These are phyloP conservation scores for Carapus acus DNA, from an alignment of 2,797 vertebrate species.

Conservation along the genomic window DNA sequence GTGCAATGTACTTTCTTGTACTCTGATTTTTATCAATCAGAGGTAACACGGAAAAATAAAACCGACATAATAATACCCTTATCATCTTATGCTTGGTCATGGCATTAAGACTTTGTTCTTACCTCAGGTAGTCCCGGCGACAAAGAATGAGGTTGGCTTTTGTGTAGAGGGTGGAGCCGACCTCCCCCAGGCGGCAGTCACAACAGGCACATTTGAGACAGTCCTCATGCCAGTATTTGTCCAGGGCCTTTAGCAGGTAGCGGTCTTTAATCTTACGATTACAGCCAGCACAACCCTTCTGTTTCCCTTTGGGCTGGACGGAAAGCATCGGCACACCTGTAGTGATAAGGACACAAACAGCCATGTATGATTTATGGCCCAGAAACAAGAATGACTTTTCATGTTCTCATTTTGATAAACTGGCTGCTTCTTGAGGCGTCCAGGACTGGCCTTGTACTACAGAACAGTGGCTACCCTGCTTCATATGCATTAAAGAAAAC, in stretches of 20 bases:
- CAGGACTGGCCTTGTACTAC: conserved; percentile 57
- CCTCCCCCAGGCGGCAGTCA: conserved; percentile 97
- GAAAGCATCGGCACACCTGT: conserved; percentile 99
- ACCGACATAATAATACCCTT: conserved; percentile 12
- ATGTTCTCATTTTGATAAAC: conserved; percentile 74
- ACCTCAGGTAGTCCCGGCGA: conserved; percentile 98
- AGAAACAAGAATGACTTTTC: conserved; percentile 72
- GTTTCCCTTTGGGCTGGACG: conserved; percentile 98
- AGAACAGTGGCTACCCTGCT: conserved; percentile 61
- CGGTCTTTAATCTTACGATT: conserved; percentile 99
- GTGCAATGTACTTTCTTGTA: too few relatives aligned
- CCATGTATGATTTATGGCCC: conserved; percentile 72
- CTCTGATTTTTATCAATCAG: too few relatives aligned
- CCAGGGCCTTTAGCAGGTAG: conserved; percentile 98
- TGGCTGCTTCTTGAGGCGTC: conserved; percentile 56
- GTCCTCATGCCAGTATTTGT: conserved; percentile 99
- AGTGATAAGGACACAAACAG: conserved; percentile 69
- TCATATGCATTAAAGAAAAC: conserved; percentile 75
- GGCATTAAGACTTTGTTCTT: conserved; percentile 61
- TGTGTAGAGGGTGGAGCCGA: conserved; percentile 99
- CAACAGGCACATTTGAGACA: conserved; percentile 99
- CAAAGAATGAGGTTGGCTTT: conserved; percentile 99
- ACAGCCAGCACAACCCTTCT: conserved; percentile 99
- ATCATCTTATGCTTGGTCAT: conserved; percentile 50
- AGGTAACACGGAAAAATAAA: conserved; percentile 18